Evolutionary conservation across 1,140 invertebrate genomes (phyloP).

Genomic region (Sycophila sp.): DNA sequence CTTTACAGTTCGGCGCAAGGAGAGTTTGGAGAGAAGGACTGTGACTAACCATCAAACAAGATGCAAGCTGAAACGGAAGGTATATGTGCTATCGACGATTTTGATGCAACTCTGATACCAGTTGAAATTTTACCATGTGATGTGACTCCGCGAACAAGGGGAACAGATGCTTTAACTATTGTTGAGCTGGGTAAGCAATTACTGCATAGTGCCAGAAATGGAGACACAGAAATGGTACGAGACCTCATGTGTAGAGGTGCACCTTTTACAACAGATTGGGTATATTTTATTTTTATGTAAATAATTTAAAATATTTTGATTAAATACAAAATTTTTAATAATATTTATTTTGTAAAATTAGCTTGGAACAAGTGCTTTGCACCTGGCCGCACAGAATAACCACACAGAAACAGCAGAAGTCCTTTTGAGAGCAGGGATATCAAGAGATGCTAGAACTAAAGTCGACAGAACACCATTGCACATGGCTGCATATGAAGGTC

Average conservation of each 20-base stretch:
- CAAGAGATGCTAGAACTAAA: slow-evolving; percentile 89
- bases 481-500: slow-evolving; percentile 87
- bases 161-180: slow-evolving; percentile 61
- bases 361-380: slow-evolving; percentile 89
- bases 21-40: slow-evolving; percentile 38
- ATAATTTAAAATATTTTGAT: not conserved
- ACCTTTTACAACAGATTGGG: slow-evolving; percentile 93
- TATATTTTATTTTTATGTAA: slow-evolving; percentile 56
- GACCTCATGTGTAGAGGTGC: slow-evolving; percentile 87
- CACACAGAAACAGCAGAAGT: slow-evolving; percentile 85
- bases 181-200: slow-evolving; percentile 86
- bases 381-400: slow-evolving; percentile 86
- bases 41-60: slow-evolving; percentile 40
- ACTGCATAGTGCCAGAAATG: slow-evolving; percentile 80
- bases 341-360: slow-evolving; percentile 56
- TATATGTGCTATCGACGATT: slow-evolving; percentile 53
- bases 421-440: slow-evolving; percentile 85
- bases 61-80: slow-evolving; percentile 61
- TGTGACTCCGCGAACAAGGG: slow-evolving; percentile 45
- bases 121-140: slow-evolving; percentile 60
- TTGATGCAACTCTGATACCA: slow-evolving; percentile 57
- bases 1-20: slow-evolving; percentile 3
- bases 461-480: slow-evolving; percentile 91
- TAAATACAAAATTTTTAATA: not conserved
- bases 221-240: slow-evolving; percentile 80